Base-by-base conservation (phyloP, 2,113 vertebrate genomes). In the Megaptera novaeangliae region DNA sequence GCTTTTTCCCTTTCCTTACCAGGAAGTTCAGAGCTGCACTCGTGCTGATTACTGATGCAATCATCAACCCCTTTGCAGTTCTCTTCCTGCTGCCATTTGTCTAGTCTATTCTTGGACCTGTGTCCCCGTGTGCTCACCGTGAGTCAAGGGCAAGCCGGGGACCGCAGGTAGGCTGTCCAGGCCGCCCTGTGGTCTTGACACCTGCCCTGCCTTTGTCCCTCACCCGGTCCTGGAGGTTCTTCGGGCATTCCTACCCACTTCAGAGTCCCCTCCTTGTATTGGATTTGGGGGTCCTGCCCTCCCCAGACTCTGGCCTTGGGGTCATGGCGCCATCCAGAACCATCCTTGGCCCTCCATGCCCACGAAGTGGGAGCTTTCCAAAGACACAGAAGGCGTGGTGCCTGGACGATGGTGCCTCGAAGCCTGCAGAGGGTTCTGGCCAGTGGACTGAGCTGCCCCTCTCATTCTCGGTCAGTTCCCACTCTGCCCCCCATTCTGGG, bases 91-190 rank as follows among this genome's bases (percentile, higher is more conserved):
- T 15, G 46, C n/a, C 0, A 0, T 68, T 18, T 10, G 3, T 72
- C 49, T 8, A 39, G 4, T 2, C 25, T 5, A 14, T 25, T 29
- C 34, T 17, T 1, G 36, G 44, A 2, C 0, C 17, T 2, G 3
- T 10, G 15, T 20, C 18, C 36, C n/a, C 1, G 1, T 4, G 34
- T 29, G 23, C n/a, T 59, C n/a, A 25, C 4, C 0, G 2, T 6
- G 69, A 80, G 25, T 23, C 52, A 13, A 49, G 64, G 4, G 29
- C 1, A 13, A 68, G 63, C 34, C 6, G 3, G 3, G 15, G 7
- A 14, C 8, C 0, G 14, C 2, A 0, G 41, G 59, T 63, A 81
- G 63, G 36, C 0, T 5, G 11, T 13, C 57, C 10, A 8, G 29
- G 15, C 4, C 0, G 6, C 17, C 52, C 12, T 14, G 11, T 1